A percentile compares a stretch with the other conserved stretches of the same genome.
phyloP scores from a whole-genome alignment of 2,797 vertebrate species.

The Eutrigla gurnardus region DNA sequence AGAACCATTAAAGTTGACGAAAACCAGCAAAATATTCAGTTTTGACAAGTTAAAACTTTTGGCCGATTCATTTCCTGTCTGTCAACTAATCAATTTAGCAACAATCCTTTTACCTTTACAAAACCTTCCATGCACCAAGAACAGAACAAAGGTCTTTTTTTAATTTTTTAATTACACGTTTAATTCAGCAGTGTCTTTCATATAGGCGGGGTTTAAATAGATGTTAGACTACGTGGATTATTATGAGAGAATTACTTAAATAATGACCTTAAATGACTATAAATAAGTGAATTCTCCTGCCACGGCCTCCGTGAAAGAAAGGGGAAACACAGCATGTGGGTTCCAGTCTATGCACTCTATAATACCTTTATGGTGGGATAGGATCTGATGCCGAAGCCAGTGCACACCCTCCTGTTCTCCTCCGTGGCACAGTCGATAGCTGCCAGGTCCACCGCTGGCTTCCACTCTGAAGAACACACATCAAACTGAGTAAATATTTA shows the following conservation, averaged over 20 bases:
- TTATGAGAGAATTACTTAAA: neutral
- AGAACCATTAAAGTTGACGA: neutral
- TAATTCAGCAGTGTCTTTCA: neutral
- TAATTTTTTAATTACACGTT: neutral
- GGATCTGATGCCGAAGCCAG: slow-evolving; percentile 78
- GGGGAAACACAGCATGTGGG: too few relatives aligned
- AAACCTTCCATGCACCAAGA: neutral
- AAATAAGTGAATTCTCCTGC: neutral
- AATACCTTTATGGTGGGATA: slow-evolving; percentile 91
- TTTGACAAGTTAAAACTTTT: neutral
- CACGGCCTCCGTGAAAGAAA: neutral
- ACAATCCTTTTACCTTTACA: neutral
- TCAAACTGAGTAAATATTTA: slow-evolving; percentile 57
- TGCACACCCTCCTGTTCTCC: slow-evolving; percentile 83
- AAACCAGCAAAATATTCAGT: neutral
- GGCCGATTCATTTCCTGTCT: neutral
- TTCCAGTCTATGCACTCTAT: neutral
- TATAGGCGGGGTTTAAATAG: neutral
- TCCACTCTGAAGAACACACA: slow-evolving; percentile 87
- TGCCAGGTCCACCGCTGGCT: slow-evolving; percentile 87
- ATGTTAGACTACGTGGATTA: neutral
- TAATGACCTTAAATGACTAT: neutral
- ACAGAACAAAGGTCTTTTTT: neutral
- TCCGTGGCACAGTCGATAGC: slow-evolving; percentile 88
- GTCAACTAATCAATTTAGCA: neutral